These are phyloP conservation scores for Sinella curviseta DNA, from an alignment of 1,140 invertebrate species.

Conservation along the genomic window DNA sequence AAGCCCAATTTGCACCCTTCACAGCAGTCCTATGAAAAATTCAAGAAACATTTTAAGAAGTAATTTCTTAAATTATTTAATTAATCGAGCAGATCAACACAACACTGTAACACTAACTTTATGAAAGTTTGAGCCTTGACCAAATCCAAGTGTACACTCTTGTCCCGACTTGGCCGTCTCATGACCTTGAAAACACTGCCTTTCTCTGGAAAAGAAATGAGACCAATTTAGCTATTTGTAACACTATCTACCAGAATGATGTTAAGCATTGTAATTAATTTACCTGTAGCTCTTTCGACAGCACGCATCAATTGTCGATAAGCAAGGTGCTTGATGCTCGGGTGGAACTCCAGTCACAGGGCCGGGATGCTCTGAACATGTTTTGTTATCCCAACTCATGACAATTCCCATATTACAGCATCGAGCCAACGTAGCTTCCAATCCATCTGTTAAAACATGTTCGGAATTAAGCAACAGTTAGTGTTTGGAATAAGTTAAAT, in stretches of 20 bases:
- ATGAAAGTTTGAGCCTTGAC: slow-evolving; percentile 54
- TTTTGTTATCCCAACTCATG: slow-evolving; percentile 58
- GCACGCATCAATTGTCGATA: slow-evolving; percentile 60
- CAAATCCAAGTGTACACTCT: slow-evolving; percentile 52
- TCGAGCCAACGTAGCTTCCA: slow-evolving; percentile 57
- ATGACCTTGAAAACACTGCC: slow-evolving; percentile 58
- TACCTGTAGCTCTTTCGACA: slow-evolving; percentile 56
- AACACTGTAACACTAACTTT: slow-evolving; percentile 45
- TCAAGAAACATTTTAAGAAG: not conserved
- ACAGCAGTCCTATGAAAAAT: slow-evolving; percentile 58
- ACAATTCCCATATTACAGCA: slow-evolving; percentile 59
- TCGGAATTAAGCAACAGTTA: not conserved
- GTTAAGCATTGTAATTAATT: slow-evolving; percentile 25
- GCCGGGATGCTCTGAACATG: slow-evolving; percentile 57
- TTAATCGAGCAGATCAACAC: not conserved
- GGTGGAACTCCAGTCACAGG: slow-evolving; percentile 56
- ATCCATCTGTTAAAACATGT: slow-evolving; percentile 47
- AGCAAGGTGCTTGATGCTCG: slow-evolving; percentile 58
- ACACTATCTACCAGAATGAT: not conserved
- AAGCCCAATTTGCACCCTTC: slow-evolving; percentile 61
- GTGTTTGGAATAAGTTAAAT: not conserved
- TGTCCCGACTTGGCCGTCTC: slow-evolving; percentile 56
- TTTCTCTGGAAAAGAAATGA: slow-evolving; percentile 44
- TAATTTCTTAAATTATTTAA: too few relatives aligned
- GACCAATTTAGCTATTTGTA: not conserved